Conservation (phyloP, 37 sponge, comb jelly and placozoan genomes). For the Petrosia ficiformis region DNA sequence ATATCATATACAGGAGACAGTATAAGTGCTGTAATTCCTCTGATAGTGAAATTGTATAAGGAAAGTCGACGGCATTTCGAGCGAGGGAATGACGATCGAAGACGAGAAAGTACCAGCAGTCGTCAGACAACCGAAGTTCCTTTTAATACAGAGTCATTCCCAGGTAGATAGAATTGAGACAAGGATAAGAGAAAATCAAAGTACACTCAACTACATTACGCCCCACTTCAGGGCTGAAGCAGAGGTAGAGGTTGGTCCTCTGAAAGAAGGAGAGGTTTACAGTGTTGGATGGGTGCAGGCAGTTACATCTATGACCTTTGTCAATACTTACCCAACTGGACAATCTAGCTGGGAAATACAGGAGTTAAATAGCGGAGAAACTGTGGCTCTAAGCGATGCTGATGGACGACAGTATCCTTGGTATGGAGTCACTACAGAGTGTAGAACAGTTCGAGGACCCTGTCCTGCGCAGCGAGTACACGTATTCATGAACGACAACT, state of each 20-base stretch:
- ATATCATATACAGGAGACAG: too few relatives aligned
- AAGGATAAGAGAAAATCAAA: conserved; percentile 43
- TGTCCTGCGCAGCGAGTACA: conserved; percentile 19
- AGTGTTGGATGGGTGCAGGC: conserved; percentile 90
- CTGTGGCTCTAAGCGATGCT: conserved; percentile 78
- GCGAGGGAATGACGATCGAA: background rate
- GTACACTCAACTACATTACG: conserved; percentile 85
- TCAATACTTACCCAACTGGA: conserved; percentile 75
- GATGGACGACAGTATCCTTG: conserved; percentile 88
- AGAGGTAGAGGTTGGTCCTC: conserved; percentile 56
- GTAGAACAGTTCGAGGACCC: conserved; percentile 64
- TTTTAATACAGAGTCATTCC: conserved; percentile 48
- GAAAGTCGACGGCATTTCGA: too few relatives aligned
- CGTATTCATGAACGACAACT: conserved; percentile 84
- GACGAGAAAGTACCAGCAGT: background rate
- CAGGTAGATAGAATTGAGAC: conserved; percentile 58
- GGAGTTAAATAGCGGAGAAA: conserved; percentile 61
- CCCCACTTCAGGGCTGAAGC: conserved; percentile 84
- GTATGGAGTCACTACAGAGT: conserved; percentile 87
- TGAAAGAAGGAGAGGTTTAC: conserved; percentile 70
- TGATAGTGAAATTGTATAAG: too few relatives aligned
- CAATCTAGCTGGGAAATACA: conserved; percentile 88
- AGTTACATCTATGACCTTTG: conserved; percentile 80
- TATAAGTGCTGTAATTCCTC: too few relatives aligned
- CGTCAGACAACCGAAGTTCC: conserved; percentile 8